Evolutionary conservation across 2,113 vertebrate genomes (phyloP).

Genomic region (Meriones unguiculatus): DNA sequence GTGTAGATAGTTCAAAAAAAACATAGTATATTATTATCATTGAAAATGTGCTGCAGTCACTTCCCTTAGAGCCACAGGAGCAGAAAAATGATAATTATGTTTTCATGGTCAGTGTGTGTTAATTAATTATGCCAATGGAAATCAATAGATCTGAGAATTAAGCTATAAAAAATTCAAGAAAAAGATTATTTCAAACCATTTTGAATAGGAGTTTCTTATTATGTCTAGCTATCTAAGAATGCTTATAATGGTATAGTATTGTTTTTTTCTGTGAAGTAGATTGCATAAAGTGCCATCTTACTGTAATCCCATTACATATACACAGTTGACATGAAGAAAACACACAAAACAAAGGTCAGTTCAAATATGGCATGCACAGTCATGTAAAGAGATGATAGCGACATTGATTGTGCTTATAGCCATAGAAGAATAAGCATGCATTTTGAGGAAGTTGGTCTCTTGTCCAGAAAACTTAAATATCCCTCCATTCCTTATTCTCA

Average conservation of each 20-base stretch:
- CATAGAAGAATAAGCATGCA: background rate
- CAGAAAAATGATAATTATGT: background rate
- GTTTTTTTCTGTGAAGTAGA: background rate
- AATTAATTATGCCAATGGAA: background rate
- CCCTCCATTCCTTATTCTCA: background rate
- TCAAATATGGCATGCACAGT: background rate
- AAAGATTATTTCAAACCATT: background rate
- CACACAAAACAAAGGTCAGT: background rate
- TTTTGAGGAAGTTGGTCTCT: background rate
- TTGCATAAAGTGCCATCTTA: background rate
- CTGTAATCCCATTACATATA: background rate
- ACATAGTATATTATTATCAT: background rate
- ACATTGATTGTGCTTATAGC: background rate
- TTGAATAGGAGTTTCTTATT: background rate
- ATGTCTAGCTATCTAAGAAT: background rate
- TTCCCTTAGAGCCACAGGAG: background rate
- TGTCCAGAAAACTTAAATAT: background rate
- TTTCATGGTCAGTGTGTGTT: background rate
- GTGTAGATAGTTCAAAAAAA: background rate
- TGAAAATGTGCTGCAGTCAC: background rate
- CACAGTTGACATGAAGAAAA: background rate
- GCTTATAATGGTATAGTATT: background rate
- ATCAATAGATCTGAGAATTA: background rate
- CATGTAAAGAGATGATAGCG: background rate
- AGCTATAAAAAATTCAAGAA: background rate